Evolutionary conservation across 1,140 invertebrate species (phyloP).

Genomic region (Tetramorium simillimum): DNA sequence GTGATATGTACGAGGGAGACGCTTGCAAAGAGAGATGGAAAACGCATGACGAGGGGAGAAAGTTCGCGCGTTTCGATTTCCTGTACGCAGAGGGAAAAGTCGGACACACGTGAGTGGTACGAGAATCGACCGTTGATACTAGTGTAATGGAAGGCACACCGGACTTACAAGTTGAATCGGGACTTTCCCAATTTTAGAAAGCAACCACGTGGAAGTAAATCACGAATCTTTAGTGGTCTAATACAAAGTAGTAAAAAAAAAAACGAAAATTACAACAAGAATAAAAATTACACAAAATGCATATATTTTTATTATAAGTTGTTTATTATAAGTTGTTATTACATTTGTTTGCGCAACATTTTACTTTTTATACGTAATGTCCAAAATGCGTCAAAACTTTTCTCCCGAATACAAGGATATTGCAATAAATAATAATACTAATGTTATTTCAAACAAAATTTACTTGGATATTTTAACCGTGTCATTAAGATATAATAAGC

Average conservation of each 20-base stretch:
- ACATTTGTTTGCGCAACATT: not conserved
- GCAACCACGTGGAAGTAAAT: not conserved
- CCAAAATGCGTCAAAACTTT: not conserved
- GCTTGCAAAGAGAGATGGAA: not conserved
- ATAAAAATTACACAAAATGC: not conserved
- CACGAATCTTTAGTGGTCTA: not conserved
- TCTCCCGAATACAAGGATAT: not conserved
- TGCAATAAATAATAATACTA: not conserved
- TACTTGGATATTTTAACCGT: not conserved
- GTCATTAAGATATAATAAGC: not conserved
- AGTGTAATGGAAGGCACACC: conserved; percentile 7
- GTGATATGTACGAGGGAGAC: not conserved
- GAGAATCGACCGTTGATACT: conserved; percentile 36
- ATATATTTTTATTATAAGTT: not conserved
- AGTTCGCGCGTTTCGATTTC: conserved; percentile 59
- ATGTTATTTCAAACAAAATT: not conserved
- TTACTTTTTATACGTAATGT: not conserved
- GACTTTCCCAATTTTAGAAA: not conserved
- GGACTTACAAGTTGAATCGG: conserved; percentile 15
- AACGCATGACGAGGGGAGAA: conserved; percentile 54
- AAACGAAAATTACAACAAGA: too few species aligned
- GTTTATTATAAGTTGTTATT: not conserved
- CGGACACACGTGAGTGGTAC: conserved; percentile 32
- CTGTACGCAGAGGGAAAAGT: conserved; percentile 33
- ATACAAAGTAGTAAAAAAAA: not conserved